Conservation (phyloP, 2,888 invertebrate species). For the Plebejus argus region DNA sequence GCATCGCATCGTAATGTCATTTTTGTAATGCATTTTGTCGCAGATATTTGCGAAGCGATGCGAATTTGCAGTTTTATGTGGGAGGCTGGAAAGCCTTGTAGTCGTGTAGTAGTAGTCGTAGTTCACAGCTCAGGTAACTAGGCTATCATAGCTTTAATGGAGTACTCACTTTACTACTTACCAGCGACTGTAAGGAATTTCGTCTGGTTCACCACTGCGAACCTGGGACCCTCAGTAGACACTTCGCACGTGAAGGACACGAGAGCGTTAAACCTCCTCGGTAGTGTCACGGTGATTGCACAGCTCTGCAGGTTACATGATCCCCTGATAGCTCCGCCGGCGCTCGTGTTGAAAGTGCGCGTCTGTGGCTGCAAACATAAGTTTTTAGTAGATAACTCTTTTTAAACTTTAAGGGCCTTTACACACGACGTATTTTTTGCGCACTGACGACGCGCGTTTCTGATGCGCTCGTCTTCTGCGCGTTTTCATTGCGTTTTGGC, state of each 20-base stretch:
- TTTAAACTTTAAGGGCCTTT: no score
- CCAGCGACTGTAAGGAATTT: conserved; percentile 72
- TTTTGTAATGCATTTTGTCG: no score
- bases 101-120: not conserved
- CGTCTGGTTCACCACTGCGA: conserved; percentile 71
- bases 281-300: conserved; percentile 61
- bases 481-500: no score
- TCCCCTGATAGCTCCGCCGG: conserved; percentile 56
- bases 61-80: no score
- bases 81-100: no score
- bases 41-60: no score
- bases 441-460: no score
- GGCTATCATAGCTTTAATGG: not conserved
- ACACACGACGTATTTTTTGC: no score
- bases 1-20: no score
- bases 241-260: conserved; percentile 72
- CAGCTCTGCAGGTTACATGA: conserved; percentile 64
- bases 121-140: not conserved
- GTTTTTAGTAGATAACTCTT: not conserved
- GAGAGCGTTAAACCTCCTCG: conserved; percentile 60
- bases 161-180: conserved; percentile 41
- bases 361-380: conserved; percentile 58
- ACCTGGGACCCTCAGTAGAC: conserved; percentile 70
- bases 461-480: no score
- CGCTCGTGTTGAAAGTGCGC: conserved; percentile 66